phyloP scores from a whole-genome alignment of 2,888 invertebrate genomes.

The Amorpha juglandis region DNA sequence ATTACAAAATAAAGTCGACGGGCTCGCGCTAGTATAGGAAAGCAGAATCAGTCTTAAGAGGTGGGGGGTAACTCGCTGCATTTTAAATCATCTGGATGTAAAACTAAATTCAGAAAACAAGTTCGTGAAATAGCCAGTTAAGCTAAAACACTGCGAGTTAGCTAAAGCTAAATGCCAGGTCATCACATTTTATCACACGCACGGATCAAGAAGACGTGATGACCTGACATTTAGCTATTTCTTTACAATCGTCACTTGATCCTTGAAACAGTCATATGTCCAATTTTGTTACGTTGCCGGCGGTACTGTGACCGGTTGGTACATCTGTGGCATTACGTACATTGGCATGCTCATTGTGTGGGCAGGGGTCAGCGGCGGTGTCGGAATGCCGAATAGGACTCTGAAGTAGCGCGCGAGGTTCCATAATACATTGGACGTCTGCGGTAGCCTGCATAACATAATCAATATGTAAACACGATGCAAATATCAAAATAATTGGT shows the following conservation, averaged over 20 bases:
- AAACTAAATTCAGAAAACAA: conserved; percentile 32
- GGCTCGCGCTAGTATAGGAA: conserved; percentile 73
- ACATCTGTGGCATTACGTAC: conserved; percentile 78
- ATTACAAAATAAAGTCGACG: conserved; percentile 77
- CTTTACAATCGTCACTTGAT: conserved; percentile 73
- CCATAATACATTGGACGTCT: conserved; percentile 83
- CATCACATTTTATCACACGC: conserved; percentile 59
- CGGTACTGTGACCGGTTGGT: conserved; percentile 60
- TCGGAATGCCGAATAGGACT: conserved; percentile 76
- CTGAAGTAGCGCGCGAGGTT: conserved; percentile 82
- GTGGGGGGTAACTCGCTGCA: conserved; percentile 54
- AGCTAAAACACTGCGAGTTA: conserved; percentile 69
- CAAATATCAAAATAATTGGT: conserved; percentile 19
- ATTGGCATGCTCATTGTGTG: conserved; percentile 76
- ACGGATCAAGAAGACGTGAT: conserved; percentile 76
- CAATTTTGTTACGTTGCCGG: conserved; percentile 71
- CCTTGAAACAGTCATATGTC: conserved; percentile 65
- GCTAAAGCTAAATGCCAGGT: conserved; percentile 78
- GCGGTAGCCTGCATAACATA: conserved; percentile 77
- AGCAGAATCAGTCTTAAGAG: conserved; percentile 69
- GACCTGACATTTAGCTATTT: conserved; percentile 79
- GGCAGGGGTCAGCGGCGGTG: conserved; percentile 69
- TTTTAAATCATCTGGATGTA: conserved; percentile 59
- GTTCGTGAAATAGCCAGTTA: conserved; percentile 50
- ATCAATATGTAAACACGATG: conserved; percentile 22